A percentile compares a stretch with the other conserved stretches of the same genome.
phyloP scores from a whole-genome alignment of 2,797 vertebrate species.

The Gallinago stenura region DNA sequence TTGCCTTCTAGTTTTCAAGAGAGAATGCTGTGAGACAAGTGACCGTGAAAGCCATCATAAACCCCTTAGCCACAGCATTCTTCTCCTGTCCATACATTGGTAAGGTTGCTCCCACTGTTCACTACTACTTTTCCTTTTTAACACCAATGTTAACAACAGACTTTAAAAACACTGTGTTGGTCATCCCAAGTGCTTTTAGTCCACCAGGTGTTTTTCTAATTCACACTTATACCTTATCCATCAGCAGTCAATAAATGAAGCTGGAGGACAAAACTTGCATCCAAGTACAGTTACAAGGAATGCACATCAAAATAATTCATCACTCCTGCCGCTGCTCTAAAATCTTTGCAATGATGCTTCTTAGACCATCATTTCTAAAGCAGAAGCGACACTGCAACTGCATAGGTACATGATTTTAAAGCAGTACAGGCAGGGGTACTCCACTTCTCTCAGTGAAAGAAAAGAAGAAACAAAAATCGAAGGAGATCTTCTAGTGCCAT shows the following conservation, averaged over 20 bases:
- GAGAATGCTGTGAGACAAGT: background rate
- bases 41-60: background rate
- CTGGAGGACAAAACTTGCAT: background rate
- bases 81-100: accelerated
- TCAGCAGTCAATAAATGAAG: background rate
- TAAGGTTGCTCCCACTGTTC: background rate
- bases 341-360: background rate
- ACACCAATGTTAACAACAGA: background rate
- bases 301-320: background rate
- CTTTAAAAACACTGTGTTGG: background rate
- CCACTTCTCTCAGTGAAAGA: background rate
- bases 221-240: background rate
- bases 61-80: background rate
- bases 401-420: background rate
- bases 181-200: background rate
- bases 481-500: background rate
- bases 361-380: background rate
- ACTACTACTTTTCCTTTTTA: background rate
- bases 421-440: background rate
- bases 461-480: background rate
- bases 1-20: background rate
- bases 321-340: background rate
- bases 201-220: background rate
- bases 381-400: background rate
- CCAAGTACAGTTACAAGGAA: background rate